Conservation (phyloP, 2,888 invertebrate genomes). For the Temnothorax unifasciatus region DNA sequence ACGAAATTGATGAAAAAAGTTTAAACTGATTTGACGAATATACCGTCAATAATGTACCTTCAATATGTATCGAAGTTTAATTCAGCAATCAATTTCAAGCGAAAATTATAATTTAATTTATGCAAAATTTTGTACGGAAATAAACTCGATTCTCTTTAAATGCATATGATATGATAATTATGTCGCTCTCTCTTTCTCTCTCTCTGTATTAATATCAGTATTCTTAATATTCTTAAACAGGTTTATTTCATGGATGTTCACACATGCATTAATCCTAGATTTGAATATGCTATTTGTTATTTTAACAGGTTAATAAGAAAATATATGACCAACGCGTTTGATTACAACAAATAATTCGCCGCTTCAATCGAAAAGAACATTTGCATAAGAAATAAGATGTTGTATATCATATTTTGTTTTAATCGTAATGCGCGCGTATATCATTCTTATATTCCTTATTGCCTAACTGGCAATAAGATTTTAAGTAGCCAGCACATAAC, state of each 20-base stretch:
- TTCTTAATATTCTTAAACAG: neutral
- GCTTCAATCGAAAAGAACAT: conserved; percentile 3
- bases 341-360: neutral
- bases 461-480: neutral
- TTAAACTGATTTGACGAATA: neutral
- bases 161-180: neutral
- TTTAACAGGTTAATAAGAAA: neutral
- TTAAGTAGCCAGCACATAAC: neutral
- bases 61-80: neutral
- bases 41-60: neutral
- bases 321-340: neutral
- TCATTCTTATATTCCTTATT: neutral
- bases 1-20: neutral
- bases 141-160: neutral
- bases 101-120: neutral
- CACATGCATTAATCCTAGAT: neutral
- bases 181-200: too few relatives aligned
- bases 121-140: neutral
- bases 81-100: neutral
- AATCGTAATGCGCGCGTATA: neutral
- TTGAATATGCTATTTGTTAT: neutral
- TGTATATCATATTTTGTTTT: neutral
- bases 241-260: neutral
- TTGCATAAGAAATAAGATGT: neutral
- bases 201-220: neutral